Evolutionary conservation across 2,113 vertebrate genomes (phyloP), one percentile per base, ranked within the genome.

Genomic region (Nibea albiflora): DNA sequence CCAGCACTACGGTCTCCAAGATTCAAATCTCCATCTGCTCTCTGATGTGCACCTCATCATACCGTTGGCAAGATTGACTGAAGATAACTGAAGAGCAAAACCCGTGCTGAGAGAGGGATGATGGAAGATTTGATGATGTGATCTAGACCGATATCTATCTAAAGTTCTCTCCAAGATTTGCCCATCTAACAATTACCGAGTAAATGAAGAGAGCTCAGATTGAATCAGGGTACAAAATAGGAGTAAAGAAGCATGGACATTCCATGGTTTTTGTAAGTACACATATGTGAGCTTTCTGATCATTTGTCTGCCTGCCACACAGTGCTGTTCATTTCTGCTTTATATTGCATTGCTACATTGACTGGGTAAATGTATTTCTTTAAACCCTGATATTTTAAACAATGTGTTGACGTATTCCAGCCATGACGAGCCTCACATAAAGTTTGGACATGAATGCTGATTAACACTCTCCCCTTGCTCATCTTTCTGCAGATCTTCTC

Each of bases 181-280:
- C 63, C 89, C 1, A 4, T 87, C 62, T 90, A 78, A 81, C 71
- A 60, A 57, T 89, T 85, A 63, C 79, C 70, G 75, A 89, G 28
- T 91, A 80, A 88, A 80, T 28, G 92, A 92, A 90, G 86, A 92
- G 74, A 73, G 86, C 88, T 89, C 90, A 90, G 76, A 85, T 90
- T 91, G 89, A 86, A 82, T 92, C 85, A 90, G 88, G 84, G 86
- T 93, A 89, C 91, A 91, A 88, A 86, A 87, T 93, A 93, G 90
- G 84, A 92, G 84, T 93, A 92, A 84, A 85, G 91, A 75, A 90
- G 90, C 92, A 88, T 93, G 92, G 89, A 91, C 87, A 83, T 77
- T 64, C 89, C 89, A 75, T 92, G 89, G 65, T 86, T 90, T 89
- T 94, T 92, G 93, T 94, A 94, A 94, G 93, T 94, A 94, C 92